Percentiles rank a stretch among this genome's conserved stretches.
phyloP scores from a whole-genome alignment of 2,113 vertebrate genomes.

The Fulmarus glacialis region DNA sequence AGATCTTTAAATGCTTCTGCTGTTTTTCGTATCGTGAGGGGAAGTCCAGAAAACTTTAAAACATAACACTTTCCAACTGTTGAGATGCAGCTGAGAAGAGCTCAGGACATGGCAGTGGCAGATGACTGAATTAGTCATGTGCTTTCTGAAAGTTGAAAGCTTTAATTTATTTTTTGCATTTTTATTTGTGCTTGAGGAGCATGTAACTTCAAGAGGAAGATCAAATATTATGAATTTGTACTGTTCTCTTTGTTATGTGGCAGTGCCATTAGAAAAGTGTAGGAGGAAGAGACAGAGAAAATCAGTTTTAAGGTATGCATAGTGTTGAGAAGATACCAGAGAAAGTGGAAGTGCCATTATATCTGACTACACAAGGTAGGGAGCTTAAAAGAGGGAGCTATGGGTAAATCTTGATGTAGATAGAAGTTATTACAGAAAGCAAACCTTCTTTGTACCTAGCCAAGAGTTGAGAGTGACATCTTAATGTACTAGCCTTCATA shows the following conservation, averaged over 20 bases:
- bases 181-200: neutral
- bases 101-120: neutral
- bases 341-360: neutral
- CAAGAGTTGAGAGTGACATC: neutral
- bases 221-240: neutral
- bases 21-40: neutral
- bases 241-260: neutral
- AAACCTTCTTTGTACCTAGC: neutral
- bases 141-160: neutral
- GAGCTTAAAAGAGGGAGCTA: neutral
- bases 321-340: neutral
- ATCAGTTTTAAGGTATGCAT: neutral
- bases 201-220: neutral
- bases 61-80: neutral
- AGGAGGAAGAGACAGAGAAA: neutral
- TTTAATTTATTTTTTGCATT: neutral
- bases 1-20: neutral
- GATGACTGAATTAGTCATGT: neutral
- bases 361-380: neutral
- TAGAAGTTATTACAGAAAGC: neutral
- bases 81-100: neutral
- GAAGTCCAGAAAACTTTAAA: neutral
- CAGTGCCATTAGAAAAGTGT: neutral
- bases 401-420: neutral
- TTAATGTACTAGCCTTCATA: neutral